Base-by-base conservation (phyloP, 2,797 vertebrate genomes). In the Centroberyx gerrardi region DNA sequence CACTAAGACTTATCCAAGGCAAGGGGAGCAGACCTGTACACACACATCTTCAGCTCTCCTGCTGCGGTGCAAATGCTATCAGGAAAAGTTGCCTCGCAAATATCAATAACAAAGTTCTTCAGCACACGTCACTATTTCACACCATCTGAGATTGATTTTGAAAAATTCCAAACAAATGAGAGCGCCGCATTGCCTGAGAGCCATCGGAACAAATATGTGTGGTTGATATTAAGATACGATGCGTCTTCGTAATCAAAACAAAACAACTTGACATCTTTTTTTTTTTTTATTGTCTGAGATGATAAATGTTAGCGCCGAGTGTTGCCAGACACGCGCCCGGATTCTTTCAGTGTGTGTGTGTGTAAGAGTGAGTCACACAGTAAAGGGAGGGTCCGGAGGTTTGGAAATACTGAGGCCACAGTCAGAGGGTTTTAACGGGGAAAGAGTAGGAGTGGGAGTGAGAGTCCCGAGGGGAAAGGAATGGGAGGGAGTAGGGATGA, bases 131-230 rank as follows among this genome's bases (percentile, higher is more conserved):
- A 63, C 58, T 0, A 8, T 40, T 80, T 73, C 58, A 53, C 44
- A 66, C 64, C 87, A 90, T 90, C 84, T 90, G 91, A 87, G 55
- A 81, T 27, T 52, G 56, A 91, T 87, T 87, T 66, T 9, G 14
- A 78, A 68, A 78, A 76, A 90, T 85, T 80, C 80, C 77, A 74
- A 78, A 78, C 52, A 55, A 85, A 71, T 87, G 85, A 91, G 68
- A 62, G 59, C 60, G 70, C 44, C 48, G 8, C 17, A 15, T 2
- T 5, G 73, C 33, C 42, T 10, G 71, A 81, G 40, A 51, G 9
- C 29, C 28, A 4, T 0, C 42, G 69, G 48, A 87, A 22, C 60
- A 66, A 67, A 33, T 61, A 72, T 17, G 42, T 77, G 64, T 8
- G 17, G 67, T 76, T 58, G 61, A 76, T 31, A 36, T 58, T 67